Evolutionary conservation across 2,113 vertebrate genomes (phyloP).

Genomic region (Aegotheles bennettii): DNA sequence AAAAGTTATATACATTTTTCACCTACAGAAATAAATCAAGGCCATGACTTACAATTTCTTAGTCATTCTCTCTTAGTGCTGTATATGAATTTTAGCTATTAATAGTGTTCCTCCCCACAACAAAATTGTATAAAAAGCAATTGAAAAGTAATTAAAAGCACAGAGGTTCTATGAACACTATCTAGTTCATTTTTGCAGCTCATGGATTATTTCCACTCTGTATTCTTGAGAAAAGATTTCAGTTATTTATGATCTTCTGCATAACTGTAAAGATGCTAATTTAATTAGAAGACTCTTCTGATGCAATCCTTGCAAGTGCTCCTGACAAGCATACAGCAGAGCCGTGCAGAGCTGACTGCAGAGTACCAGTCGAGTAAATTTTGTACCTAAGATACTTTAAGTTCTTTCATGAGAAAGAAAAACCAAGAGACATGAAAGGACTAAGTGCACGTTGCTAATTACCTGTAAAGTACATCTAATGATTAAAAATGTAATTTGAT

Average conservation of each 20-base stretch:
- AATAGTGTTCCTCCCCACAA: neutral
- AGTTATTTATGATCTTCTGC: neutral
- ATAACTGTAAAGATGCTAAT: neutral
- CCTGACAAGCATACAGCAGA: neutral
- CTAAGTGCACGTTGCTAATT: neutral
- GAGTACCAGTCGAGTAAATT: neutral
- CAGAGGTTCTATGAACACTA: neutral
- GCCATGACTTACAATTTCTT: neutral
- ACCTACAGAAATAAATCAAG: neutral
- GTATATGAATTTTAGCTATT: neutral
- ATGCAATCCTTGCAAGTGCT: neutral
- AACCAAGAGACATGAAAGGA: neutral
- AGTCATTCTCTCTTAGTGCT: neutral
- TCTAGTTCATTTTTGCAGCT: neutral
- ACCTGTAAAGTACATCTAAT: neutral
- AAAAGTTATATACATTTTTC: neutral
- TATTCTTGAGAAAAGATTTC: neutral
- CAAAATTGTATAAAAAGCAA: neutral
- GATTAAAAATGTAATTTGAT: neutral
- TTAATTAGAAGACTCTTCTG: neutral
- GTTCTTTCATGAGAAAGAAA: neutral
- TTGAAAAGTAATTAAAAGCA: neutral
- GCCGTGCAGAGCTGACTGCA: neutral
- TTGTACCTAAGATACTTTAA: neutral
- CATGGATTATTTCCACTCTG: neutral